Evolutionary conservation across 1,140 invertebrate genomes (phyloP), one percentile per base, ranked within the genome.

Genomic region (Lucilia sericata): DNA sequence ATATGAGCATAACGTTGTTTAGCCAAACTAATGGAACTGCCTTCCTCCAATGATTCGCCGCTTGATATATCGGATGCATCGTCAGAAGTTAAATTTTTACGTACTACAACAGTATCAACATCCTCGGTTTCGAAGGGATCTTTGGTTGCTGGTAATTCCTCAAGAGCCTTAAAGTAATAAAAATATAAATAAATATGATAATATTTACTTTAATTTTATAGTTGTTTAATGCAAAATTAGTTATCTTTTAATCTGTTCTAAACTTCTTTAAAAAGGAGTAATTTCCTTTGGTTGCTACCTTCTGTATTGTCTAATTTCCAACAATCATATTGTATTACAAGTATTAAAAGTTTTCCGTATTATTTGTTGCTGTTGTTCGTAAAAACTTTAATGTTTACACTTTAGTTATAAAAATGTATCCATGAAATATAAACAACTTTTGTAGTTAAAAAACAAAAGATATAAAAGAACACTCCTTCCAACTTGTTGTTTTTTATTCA

Each of bases 1-100:
- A 88, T 86, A 25, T 86, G 86, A 65, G 87, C 88, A 25, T 89
- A 88, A 8, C 89, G 86, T 82, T 88, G 86, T 82, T 88, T 90
- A 78, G 88, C 87, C 60, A 88, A 76, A 0, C 81, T 86, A 8
- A 90, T 30, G 13, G 88, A 89, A 74, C 88, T 88, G 55, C 86
- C 85, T 60, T 87, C 88, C 17, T 85, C 51, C 8, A 78, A 25
- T 2, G 74, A 74, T 25, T 36, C 42, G 13, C 70, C 84, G 14
- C 36, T 82, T 19, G 84, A 85, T 25, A 84, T 74, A 84, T 85
- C 82, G 1, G 84, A 85, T 3, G 55, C 75, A 25, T 85, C 84
- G 60, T 85, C 82, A 8, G 81, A 84, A 8, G 76, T 10, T 21
- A 80, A 21, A 80, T 49, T 51, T 51, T 80, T 49, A 2, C 19